phyloP scores from a whole-genome alignment of 2,797 vertebrate genomes.

The Cossypha niveicapilla region DNA sequence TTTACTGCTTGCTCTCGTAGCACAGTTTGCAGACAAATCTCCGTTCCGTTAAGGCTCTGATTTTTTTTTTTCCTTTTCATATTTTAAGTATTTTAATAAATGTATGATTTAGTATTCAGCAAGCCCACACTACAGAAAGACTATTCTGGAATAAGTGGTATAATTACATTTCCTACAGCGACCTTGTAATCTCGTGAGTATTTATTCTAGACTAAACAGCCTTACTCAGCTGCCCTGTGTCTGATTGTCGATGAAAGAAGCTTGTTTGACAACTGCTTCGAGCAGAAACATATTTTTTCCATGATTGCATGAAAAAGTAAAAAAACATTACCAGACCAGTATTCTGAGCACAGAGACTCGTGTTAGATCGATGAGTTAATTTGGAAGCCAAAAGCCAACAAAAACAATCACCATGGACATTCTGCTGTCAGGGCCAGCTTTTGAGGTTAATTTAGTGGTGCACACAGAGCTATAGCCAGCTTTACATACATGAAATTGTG shows the following conservation, averaged over 20 bases:
- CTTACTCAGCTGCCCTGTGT: constrained; percentile 85
- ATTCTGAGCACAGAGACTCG: constrained; percentile 79
- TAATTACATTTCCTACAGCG: constrained; percentile 86
- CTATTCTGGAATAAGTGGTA: constrained; percentile 72
- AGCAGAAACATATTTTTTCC: constrained; percentile 88
- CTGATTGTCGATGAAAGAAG: constrained; percentile 86
- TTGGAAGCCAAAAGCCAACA: constrained; percentile 84
- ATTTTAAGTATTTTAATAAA: constrained; percentile 58
- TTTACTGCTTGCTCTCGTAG: background rate
- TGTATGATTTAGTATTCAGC: constrained; percentile 59
- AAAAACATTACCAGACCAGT: constrained; percentile 82
- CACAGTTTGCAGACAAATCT: background rate
- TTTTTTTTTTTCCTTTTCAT: background rate
- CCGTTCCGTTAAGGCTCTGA: background rate
- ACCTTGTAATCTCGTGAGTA: constrained; percentile 85
- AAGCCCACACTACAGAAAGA: constrained; percentile 67
- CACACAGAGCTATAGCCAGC: constrained; percentile 44
- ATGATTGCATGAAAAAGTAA: constrained; percentile 82
- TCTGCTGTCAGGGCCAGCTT: constrained; percentile 82
- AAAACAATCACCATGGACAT: constrained; percentile 86
- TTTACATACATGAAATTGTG: constrained; percentile 42
- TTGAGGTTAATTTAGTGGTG: constrained; percentile 78
- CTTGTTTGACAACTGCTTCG: constrained; percentile 88
- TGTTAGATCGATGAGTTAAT: constrained; percentile 86
- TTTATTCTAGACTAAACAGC: constrained; percentile 93